phyloP scores from a whole-genome alignment of 2,113 vertebrate species.

The Aphelocoma coerulescens region DNA sequence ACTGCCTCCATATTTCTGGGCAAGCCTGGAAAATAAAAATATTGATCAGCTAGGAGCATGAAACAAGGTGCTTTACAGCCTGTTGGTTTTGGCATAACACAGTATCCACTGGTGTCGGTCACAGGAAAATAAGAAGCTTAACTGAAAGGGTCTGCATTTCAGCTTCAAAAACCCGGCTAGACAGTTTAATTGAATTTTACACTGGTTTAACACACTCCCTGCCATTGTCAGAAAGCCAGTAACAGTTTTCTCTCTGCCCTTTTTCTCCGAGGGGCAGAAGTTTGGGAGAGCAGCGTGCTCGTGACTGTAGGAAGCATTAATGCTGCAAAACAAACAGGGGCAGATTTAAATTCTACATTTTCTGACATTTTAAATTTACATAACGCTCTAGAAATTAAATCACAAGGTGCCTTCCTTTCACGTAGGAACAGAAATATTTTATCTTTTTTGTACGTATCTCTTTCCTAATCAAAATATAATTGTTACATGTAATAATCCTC shows the following conservation, averaged over 20 bases:
- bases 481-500: conserved; percentile 41
- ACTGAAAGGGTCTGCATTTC: conserved; percentile 86
- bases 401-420: not conserved
- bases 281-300: conserved; percentile 59
- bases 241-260: conserved; percentile 74
- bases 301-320: conserved; percentile 42
- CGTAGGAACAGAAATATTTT: not conserved
- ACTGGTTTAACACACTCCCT: conserved; percentile 85
- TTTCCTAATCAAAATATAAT: conserved; percentile 55
- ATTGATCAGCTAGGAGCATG: conserved; percentile 85
- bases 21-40: conserved; percentile 92
- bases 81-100: conserved; percentile 88
- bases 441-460: not conserved
- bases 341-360: conserved; percentile 11
- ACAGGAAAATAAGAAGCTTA: conserved; percentile 87
- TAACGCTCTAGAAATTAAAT: not conserved
- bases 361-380: conserved; percentile 7
- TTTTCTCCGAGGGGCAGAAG: conserved; percentile 69
- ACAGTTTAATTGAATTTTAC: conserved; percentile 90
- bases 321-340: conserved; percentile 56
- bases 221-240: conserved; percentile 80
- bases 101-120: conserved; percentile 82
- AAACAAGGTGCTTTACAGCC: conserved; percentile 88
- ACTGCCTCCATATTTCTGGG: conserved; percentile 99
- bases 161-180: conserved; percentile 86